These are phyloP conservation scores for Gerosis bhagava DNA, from an alignment of 2,888 invertebrate species.

Conservation along the genomic window DNA sequence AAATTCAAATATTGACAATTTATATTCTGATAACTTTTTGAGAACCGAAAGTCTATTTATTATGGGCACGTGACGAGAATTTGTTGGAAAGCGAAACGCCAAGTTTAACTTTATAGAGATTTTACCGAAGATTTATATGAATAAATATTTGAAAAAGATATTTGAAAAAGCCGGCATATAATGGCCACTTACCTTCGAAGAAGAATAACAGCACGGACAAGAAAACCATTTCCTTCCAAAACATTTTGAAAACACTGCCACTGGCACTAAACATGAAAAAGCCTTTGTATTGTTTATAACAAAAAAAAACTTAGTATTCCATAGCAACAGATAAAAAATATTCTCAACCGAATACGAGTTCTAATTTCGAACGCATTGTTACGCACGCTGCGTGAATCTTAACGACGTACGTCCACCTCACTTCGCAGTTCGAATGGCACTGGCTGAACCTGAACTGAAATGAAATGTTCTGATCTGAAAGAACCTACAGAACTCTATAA, in stretches of 20 bases:
- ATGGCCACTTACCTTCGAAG: conserved; percentile 59
- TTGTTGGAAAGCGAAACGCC: not conserved
- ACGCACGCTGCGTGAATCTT: conserved; percentile 1
- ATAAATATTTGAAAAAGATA: conserved; percentile 7
- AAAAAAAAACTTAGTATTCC: conserved; percentile 15
- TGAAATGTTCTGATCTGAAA: conserved; percentile 8
- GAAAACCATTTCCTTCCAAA: conserved; percentile 45
- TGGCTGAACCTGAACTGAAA: conserved; percentile 40
- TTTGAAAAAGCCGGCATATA: conserved; percentile 1
- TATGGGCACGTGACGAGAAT: conserved; percentile 5
- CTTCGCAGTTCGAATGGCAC: conserved; percentile 44
- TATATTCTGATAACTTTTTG: not conserved
- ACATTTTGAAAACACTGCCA: conserved; percentile 47
- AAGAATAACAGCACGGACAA: conserved; percentile 52
- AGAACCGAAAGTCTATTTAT: conserved; percentile 8
- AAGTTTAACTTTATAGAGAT: not conserved
- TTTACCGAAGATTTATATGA: not conserved
- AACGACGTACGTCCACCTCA: conserved; percentile 41
- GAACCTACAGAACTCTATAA: conserved; percentile 29
- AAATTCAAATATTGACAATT: no score
- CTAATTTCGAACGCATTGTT: conserved; percentile 21
- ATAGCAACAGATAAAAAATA: conserved; percentile 12
- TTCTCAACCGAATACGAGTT: conserved; percentile 14
- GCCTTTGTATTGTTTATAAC: conserved; percentile 25
- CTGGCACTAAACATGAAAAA: conserved; percentile 41